Base-by-base conservation (phyloP, 2,797 vertebrate species). In the Chelmon rostratus region DNA sequence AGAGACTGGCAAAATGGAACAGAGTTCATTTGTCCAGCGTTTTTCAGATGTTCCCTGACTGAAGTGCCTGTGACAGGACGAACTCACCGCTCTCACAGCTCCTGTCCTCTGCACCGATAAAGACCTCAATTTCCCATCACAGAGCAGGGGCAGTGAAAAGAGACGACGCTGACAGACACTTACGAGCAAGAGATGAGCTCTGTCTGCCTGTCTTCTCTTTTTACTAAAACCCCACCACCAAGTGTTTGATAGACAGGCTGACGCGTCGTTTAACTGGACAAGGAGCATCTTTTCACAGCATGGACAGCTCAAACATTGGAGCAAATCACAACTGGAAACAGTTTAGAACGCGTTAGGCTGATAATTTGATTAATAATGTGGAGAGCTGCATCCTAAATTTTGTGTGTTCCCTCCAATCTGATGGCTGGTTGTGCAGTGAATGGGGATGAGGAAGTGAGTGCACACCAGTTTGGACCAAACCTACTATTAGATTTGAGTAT, bases 401-500 rank as follows among this genome's bases (percentile, higher is more conserved):
- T 21, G 8, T 49, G 40, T 56, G 50, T 4, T 56, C 15, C 5
- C 12, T 42, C 21, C 3, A 13, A 15, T 70, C 61, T 57, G n/a
- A 61, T 37, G 2, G 5, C n/a, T 64, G 42, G 31, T 31, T 31
- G 28, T 31, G n/a, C n/a, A n/a, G 38, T 5, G 21, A 28, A 40
- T 53, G 37, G 1, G 37, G 11, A 25, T 15, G 21, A 50, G 53
- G 12, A 25, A 1, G 4, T 38, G 11, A 77, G 31, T 49, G 31
- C 23, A 33, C 15, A 53, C 23, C 28, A 23, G 18, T 35, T 50
- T 57, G 37, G 68, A 81, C 13, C 42, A 61, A 77, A 64, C 23
- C 61, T 33, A 72, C 83, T 81, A 82, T 90, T 82, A 83, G 83
- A 87, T 57, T 19, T 44, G 63, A 54, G 69, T 86, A 81, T 85